These are phyloP conservation scores for Euzetes globulus DNA, from an alignment of 2,888 invertebrate genomes.

Conservation along the genomic window DNA sequence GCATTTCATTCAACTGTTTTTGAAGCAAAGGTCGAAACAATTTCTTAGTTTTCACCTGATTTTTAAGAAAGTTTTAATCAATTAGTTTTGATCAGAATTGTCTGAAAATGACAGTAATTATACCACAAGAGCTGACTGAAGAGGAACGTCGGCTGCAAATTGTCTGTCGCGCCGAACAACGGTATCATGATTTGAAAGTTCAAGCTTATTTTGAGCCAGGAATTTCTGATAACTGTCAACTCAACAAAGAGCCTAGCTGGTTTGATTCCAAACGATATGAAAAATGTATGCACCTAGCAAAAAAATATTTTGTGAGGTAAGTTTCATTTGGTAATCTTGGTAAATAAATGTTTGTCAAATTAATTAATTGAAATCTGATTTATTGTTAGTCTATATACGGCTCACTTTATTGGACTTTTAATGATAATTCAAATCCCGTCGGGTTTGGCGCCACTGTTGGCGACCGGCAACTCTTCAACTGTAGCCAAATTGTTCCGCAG, in stretches of 20 bases:
- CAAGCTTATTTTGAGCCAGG: constrained; percentile 3
- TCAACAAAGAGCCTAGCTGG: constrained; percentile 30
- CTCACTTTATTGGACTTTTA: constrained; percentile 19
- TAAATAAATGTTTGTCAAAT: not conserved
- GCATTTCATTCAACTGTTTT: not conserved
- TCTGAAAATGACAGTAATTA: not conserved
- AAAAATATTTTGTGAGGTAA: constrained; percentile 35
- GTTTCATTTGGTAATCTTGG: not conserved
- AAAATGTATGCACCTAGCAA: not conserved
- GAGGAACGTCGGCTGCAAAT: not conserved
- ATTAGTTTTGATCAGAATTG: not conserved
- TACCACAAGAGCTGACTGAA: not conserved
- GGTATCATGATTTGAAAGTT: not conserved
- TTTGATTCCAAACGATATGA: constrained; percentile 29
- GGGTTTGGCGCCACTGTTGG: constrained; percentile 54
- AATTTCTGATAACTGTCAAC: not conserved
- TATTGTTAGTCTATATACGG: not conserved
- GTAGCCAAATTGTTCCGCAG: constrained; percentile 61
- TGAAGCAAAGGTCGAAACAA: not conserved
- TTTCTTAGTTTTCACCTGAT: not conserved
- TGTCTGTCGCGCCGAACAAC: not conserved
- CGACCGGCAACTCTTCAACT: constrained; percentile 63
- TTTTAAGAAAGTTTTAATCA: no score
- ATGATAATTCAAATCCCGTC: constrained; percentile 14
- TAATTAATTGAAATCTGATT: not conserved